Evolutionary conservation across 2,113 vertebrate species (phyloP).

Genomic region (Syrmaticus mikado): DNA sequence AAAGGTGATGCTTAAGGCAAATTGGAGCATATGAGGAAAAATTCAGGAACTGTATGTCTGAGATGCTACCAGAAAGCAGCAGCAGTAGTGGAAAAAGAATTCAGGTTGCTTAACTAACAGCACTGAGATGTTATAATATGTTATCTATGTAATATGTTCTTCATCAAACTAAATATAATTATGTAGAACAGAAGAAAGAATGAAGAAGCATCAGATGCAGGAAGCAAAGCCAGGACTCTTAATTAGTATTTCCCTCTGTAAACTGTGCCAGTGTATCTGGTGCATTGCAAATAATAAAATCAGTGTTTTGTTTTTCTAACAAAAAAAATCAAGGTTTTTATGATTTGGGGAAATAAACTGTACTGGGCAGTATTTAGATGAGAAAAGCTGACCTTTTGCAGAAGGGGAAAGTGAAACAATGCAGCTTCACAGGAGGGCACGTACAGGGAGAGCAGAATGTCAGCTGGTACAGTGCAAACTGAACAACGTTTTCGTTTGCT

Average conservation of each 20-base stretch:
- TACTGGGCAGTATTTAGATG: neutral
- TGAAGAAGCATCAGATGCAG: neutral
- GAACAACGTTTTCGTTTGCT: slow-evolving; percentile 50
- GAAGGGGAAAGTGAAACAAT: slow-evolving; percentile 6
- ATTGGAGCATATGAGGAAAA: neutral
- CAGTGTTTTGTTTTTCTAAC: neutral
- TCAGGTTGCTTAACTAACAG: neutral
- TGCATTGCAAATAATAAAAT: neutral
- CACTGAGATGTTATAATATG: neutral
- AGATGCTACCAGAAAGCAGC: neutral
- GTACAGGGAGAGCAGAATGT: slow-evolving; percentile 14
- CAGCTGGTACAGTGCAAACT: slow-evolving; percentile 31
- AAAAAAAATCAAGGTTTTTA: neutral
- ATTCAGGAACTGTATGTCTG: neutral
- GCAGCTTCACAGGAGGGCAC: neutral
- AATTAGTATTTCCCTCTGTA: neutral
- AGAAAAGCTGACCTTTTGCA: slow-evolving; percentile 24
- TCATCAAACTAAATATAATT: neutral
- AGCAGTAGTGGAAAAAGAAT: neutral
- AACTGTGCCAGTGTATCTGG: neutral
- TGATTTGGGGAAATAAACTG: neutral
- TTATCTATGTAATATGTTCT: neutral
- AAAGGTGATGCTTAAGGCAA: neutral
- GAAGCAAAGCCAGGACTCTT: neutral
- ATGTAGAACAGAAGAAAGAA: neutral